phyloP scores from a whole-genome alignment of 2,797 vertebrate species.

The Kryptolebias ocellatus region DNA sequence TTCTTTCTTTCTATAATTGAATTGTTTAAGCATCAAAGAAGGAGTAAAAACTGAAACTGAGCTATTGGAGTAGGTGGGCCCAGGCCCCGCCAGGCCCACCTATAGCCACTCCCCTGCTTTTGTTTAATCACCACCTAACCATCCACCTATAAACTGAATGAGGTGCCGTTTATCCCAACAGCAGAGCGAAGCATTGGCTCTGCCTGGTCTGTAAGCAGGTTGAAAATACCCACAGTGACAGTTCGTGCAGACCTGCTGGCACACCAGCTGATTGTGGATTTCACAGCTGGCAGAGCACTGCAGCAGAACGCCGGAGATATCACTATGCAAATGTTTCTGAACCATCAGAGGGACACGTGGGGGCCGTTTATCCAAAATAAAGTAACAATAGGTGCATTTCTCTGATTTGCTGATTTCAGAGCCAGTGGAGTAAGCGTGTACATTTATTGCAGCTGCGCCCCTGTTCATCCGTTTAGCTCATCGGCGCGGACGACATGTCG shows the following conservation, averaged over 20 bases:
- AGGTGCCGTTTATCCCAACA: neutral
- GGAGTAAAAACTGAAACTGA: too few species aligned
- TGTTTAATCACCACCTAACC: neutral
- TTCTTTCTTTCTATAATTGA: too few species aligned
- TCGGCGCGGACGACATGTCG: too few species aligned
- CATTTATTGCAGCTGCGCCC: neutral
- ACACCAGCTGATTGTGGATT: slow-evolving; percentile 39
- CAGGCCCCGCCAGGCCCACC: too few species aligned
- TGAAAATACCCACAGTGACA: slow-evolving; percentile 33
- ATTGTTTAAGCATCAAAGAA: too few species aligned
- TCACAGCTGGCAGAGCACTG: slow-evolving; percentile 43
- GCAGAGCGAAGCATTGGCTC: slow-evolving; percentile 15
- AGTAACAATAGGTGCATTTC: neutral
- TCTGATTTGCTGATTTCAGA: slow-evolving; percentile 2
- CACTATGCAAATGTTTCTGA: slow-evolving; percentile 12
- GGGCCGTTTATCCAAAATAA: slow-evolving; percentile 3
- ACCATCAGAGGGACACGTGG: slow-evolving; percentile 13
- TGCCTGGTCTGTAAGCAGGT: slow-evolving; percentile 20
- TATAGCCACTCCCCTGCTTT: neutral
- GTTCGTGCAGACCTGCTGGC: slow-evolving; percentile 40
- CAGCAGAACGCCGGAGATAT: slow-evolving; percentile 18
- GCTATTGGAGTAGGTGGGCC: too few species aligned
- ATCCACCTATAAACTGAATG: too few species aligned
- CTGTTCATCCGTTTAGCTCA: slow-evolving; percentile 10
- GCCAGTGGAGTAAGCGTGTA: neutral